Conservation (phyloP, 1,140 invertebrate species). For the Colletes gigas region DNA sequence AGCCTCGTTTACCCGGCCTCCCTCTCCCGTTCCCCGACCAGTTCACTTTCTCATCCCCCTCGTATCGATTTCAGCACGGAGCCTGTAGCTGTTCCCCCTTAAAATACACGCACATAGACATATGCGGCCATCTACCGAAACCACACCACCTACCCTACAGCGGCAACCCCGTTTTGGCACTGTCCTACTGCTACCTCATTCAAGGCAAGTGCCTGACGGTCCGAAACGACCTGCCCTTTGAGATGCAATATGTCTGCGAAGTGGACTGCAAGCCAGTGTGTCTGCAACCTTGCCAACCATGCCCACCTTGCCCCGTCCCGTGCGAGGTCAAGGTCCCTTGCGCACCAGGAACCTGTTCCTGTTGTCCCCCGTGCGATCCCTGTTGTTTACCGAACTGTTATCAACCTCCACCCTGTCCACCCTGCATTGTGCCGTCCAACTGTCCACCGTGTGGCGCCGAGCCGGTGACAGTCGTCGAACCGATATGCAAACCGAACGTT, state of each 20-base stretch:
- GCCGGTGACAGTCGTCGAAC: constrained; percentile 48
- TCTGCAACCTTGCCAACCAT: constrained; percentile 55
- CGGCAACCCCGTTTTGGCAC: constrained; percentile 71
- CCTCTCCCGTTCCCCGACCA: not conserved
- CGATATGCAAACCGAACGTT: constrained; percentile 61
- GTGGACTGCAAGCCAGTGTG: constrained; percentile 67
- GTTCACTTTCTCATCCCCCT: not conserved
- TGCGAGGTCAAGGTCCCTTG: constrained; percentile 23
- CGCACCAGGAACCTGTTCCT: constrained; percentile 1
- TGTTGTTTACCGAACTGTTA: constrained; percentile 15
- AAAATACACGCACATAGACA: constrained; percentile 77
- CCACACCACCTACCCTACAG: constrained; percentile 64
- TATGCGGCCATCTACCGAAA: constrained; percentile 60
- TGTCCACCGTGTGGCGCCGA: constrained; percentile 39
- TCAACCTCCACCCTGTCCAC: constrained; percentile 11
- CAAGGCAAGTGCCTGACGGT: constrained; percentile 75
- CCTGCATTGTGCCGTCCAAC: not conserved
- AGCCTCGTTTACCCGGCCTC: constrained; percentile 38
- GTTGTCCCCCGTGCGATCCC: constrained; percentile 33
- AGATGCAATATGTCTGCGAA: constrained; percentile 70
- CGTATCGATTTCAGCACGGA: constrained; percentile 72
- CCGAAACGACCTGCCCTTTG: constrained; percentile 60
- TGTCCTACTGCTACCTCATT: constrained; percentile 76
- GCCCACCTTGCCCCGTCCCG: constrained; percentile 42
- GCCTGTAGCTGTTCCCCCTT: constrained; percentile 72